Evolutionary conservation across 2,113 vertebrate genomes (phyloP).

Genomic region (Leiothrix lutea): DNA sequence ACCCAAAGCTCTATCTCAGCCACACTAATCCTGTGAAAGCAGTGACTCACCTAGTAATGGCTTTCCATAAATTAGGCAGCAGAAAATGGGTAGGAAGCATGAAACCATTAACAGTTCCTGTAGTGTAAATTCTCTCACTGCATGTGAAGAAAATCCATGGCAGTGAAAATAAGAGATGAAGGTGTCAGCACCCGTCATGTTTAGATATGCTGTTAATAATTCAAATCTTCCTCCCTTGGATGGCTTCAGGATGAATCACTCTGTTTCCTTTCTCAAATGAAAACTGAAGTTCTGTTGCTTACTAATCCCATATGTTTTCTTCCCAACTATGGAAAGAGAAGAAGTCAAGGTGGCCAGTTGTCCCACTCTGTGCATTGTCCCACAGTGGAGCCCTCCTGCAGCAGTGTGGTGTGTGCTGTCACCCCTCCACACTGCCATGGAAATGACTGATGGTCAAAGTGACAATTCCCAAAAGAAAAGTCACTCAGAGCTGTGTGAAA

Average conservation of each 20-base stretch:
- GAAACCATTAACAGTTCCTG: slow-evolving; percentile 48
- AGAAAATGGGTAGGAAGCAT: slow-evolving; percentile 51
- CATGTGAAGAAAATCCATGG: slow-evolving; percentile 40
- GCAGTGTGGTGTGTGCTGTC: not conserved
- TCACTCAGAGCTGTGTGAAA: not conserved
- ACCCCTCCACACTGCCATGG: not conserved
- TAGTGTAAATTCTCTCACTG: slow-evolving; percentile 54
- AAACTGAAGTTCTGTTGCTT: not conserved
- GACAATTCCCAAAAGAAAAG: not conserved
- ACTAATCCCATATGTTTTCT: not conserved
- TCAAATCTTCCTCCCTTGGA: slow-evolving; percentile 2
- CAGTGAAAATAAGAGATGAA: slow-evolving; percentile 38
- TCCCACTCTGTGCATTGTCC: not conserved
- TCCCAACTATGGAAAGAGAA: not conserved
- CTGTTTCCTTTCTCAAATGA: slow-evolving; percentile 14
- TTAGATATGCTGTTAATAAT: slow-evolving; percentile 34
- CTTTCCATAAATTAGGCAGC: slow-evolving; percentile 54
- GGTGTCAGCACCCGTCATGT: not conserved
- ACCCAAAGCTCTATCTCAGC: not conserved
- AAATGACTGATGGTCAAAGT: not conserved
- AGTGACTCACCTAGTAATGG: slow-evolving; percentile 52
- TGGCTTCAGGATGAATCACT: slow-evolving; percentile 11
- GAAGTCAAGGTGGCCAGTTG: not conserved
- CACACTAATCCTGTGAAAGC: slow-evolving; percentile 49
- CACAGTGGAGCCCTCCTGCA: not conserved